These are phyloP conservation scores for Diaperis boleti DNA, from an alignment of 2,888 invertebrate genomes.

Conservation along the genomic window DNA sequence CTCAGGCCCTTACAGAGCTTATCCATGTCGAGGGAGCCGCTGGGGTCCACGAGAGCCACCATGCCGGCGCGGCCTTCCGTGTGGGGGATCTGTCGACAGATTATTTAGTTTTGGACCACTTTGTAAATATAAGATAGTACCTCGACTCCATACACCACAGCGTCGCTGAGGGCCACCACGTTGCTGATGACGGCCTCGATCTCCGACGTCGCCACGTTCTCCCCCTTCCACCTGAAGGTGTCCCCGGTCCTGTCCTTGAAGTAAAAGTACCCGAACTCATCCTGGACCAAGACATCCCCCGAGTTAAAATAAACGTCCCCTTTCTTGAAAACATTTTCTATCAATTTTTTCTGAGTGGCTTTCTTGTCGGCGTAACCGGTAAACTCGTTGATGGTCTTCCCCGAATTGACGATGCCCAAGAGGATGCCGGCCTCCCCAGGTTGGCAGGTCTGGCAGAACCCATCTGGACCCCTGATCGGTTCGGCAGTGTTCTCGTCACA, in stretches of 20 bases:
- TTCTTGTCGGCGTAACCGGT: slow-evolving; percentile 77
- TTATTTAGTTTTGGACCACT: too few species aligned
- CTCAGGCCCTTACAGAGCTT: slow-evolving; percentile 76
- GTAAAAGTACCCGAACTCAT: slow-evolving; percentile 92
- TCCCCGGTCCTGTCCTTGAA: slow-evolving; percentile 93
- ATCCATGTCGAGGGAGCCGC: slow-evolving; percentile 71
- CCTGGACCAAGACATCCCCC: slow-evolving; percentile 89
- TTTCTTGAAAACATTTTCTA: slow-evolving; percentile 78
- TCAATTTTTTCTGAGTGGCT: slow-evolving; percentile 80
- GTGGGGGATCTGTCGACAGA: slow-evolving; percentile 73
- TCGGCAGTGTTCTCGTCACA: slow-evolving; percentile 78
- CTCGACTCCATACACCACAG: slow-evolving; percentile 92
- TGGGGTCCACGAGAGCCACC: slow-evolving; percentile 87
- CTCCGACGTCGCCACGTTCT: slow-evolving; percentile 96
- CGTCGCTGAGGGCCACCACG: slow-evolving; percentile 76
- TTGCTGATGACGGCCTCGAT: slow-evolving; percentile 92
- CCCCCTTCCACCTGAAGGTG: slow-evolving; percentile 92
- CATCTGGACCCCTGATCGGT: slow-evolving; percentile 76
- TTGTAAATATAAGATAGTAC: slow-evolving; percentile 70
- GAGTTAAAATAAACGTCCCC: slow-evolving; percentile 94
- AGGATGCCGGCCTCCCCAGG: slow-evolving; percentile 89
- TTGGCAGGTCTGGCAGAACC: slow-evolving; percentile 84
- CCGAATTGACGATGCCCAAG: slow-evolving; percentile 77
- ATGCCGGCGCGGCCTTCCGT: slow-evolving; percentile 93
- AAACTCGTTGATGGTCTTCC: slow-evolving; percentile 71